Evolutionary conservation across 1,140 invertebrate genomes (phyloP).

Genomic region (Samia ricini): DNA sequence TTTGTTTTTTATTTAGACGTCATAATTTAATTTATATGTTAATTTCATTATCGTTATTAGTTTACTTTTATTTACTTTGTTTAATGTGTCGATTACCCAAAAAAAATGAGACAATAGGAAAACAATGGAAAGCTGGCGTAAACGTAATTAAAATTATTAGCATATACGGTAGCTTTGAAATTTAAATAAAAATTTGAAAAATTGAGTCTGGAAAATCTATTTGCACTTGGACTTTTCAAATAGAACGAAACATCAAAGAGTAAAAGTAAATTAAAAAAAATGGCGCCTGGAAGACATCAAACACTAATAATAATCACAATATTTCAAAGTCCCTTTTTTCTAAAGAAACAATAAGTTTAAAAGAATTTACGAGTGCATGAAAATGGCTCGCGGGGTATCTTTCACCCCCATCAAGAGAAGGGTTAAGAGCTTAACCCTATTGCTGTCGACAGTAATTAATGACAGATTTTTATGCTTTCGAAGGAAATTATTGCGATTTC

Average conservation of each 20-base stretch:
- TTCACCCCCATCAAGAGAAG: slow-evolving; percentile 41
- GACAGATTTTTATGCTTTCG: slow-evolving; percentile 32
- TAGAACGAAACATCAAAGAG: slow-evolving; percentile 3
- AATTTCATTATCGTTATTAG: no score
- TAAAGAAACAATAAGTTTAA: slow-evolving; percentile 69
- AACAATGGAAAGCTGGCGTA: no score
- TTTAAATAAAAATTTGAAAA: no score
- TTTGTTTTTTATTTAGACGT: neutral
- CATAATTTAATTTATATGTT: slow-evolving; percentile 2
- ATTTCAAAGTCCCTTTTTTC: slow-evolving; percentile 56
- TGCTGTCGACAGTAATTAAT: slow-evolving; percentile 65
- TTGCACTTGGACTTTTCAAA: slow-evolving; percentile 1
- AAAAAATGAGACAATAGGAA: no score
- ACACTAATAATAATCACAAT: slow-evolving; percentile 65
- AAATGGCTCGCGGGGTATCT: slow-evolving; percentile 57
- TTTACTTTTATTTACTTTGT: no score
- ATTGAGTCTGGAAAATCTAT: neutral
- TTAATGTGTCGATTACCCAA: no score
- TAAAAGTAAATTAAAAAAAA: slow-evolving; percentile 9
- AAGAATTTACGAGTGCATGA: slow-evolving; percentile 62
- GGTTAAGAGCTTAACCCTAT: slow-evolving; percentile 56
- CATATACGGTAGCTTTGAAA: no score
- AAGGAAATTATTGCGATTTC: slow-evolving; percentile 34
- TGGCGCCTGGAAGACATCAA: slow-evolving; percentile 46
- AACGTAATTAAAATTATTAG: no score